Evolutionary conservation across 2,888 invertebrate species (phyloP).

Genomic region (Gari tellinella): DNA sequence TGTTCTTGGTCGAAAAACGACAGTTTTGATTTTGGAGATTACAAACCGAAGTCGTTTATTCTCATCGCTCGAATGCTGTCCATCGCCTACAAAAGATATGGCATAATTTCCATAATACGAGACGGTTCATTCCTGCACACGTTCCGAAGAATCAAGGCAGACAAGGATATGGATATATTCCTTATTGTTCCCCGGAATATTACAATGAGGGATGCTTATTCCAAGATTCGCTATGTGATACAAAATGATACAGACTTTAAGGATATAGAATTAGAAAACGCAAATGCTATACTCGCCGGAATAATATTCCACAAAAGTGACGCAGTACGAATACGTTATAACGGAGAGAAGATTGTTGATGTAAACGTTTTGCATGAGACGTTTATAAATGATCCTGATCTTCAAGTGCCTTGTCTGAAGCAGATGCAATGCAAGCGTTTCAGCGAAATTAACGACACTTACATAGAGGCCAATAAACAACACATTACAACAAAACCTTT

Average conservation of each 20-base stretch:
- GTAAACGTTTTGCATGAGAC: constrained; percentile 18
- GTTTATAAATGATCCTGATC: constrained; percentile 13
- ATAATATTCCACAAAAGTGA: constrained; percentile 8
- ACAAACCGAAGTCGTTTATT: no score
- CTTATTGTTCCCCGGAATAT: constrained; percentile 12
- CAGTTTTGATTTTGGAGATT: background rate
- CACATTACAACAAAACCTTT: background rate
- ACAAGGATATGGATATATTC: constrained; percentile 16
- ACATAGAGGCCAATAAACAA: background rate
- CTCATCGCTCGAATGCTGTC: constrained; percentile 10
- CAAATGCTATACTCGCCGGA: constrained; percentile 2
- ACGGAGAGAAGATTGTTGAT: constrained; percentile 8
- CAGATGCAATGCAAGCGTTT: constrained; percentile 5
- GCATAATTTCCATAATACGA: constrained; percentile 7
- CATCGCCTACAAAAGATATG: background rate
- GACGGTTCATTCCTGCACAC: constrained; percentile 12
- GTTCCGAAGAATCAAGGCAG: constrained; percentile 4
- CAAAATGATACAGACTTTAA: background rate
- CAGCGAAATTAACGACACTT: background rate
- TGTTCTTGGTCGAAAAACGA: constrained; percentile 5
- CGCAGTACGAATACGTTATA: constrained; percentile 3
- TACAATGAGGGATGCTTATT: constrained; percentile 8
- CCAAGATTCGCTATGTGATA: background rate
- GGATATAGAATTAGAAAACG: constrained; percentile 5
- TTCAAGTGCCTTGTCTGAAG: constrained; percentile 13